Evolutionary conservation across 2,888 invertebrate species (phyloP).

Genomic region (Anthophora plumipes): DNA sequence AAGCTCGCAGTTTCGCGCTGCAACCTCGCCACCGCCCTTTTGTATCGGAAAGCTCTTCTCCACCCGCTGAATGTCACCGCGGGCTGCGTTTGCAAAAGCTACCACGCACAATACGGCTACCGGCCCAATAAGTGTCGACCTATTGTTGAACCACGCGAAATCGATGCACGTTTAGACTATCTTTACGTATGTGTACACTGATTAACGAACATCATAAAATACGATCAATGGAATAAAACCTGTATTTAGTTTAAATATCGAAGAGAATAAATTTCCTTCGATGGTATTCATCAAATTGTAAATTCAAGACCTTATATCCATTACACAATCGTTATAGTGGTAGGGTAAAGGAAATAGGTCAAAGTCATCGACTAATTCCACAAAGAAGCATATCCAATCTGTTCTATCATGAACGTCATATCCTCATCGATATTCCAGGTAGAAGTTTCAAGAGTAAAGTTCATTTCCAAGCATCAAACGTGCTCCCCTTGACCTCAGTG

Average conservation of each 20-base stretch:
- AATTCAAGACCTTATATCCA: too few species aligned
- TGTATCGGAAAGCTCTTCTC: conserved; percentile 57
- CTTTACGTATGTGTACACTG: too few species aligned
- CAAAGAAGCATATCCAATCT: neutral
- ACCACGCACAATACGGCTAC: conserved; percentile 44
- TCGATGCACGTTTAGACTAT: neutral
- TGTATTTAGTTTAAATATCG: too few species aligned
- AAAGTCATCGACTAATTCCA: neutral
- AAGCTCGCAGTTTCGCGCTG: conserved; percentile 15
- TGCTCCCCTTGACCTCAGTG: conserved; percentile 38
- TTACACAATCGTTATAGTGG: too few species aligned
- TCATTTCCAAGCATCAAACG: neutral
- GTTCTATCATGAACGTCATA: neutral
- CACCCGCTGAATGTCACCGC: conserved; percentile 27
- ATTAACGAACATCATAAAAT: too few species aligned
- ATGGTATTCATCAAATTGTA: too few species aligned
- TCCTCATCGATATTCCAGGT: neutral
- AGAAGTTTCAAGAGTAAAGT: conserved; percentile 8
- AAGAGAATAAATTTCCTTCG: too few species aligned
- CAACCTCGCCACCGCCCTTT: conserved; percentile 18
- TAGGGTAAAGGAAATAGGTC: too few species aligned
- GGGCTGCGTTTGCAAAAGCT: conserved; percentile 38
- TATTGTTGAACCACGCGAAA: conserved; percentile 60
- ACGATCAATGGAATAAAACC: too few species aligned
- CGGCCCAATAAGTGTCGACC: conserved; percentile 60